Percentiles rank a stretch among this genome's conserved stretches.
Conservation (phyloP, 2,113 vertebrate species). For the Limanda limanda region DNA sequence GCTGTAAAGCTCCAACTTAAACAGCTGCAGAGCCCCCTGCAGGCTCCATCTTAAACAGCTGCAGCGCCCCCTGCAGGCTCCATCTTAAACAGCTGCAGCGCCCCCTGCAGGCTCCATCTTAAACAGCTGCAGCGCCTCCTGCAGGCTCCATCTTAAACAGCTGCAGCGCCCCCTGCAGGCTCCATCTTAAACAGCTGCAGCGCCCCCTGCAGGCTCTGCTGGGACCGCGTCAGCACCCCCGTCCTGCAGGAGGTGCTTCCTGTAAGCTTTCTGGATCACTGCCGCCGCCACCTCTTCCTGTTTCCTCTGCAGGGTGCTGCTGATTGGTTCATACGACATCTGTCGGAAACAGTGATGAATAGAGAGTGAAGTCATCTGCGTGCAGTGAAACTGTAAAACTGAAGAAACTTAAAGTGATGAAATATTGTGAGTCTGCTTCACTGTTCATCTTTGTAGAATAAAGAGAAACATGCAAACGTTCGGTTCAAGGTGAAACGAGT, state of each 20-base stretch:
- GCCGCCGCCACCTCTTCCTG: conserved; percentile 88
- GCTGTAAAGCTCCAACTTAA: not conserved
- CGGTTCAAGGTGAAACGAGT: too few species aligned
- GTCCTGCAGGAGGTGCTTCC: conserved; percentile 81
- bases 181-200: not conserved
- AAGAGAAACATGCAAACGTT: too few species aligned
- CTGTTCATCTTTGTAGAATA: not conserved
- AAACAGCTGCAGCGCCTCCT: not conserved
- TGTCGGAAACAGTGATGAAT: not conserved
- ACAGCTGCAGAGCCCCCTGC: not conserved
- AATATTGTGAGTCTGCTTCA: not conserved
- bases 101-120: not conserved
- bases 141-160: conserved; percentile 2
- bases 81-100: not conserved
- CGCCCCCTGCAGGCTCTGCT: not conserved
- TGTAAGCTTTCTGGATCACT: conserved; percentile 90
- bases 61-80: not conserved
- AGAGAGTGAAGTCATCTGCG: not conserved
- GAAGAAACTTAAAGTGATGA: not conserved
- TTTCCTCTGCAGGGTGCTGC: conserved; percentile 89
- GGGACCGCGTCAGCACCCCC: accelerated
- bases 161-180: not conserved
- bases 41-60: conserved; percentile 6
- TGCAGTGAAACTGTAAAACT: not conserved
- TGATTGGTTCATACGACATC: conserved; percentile 86